Evolutionary conservation across 2,797 vertebrate species (phyloP).

Genomic region (Lemur catta): DNA sequence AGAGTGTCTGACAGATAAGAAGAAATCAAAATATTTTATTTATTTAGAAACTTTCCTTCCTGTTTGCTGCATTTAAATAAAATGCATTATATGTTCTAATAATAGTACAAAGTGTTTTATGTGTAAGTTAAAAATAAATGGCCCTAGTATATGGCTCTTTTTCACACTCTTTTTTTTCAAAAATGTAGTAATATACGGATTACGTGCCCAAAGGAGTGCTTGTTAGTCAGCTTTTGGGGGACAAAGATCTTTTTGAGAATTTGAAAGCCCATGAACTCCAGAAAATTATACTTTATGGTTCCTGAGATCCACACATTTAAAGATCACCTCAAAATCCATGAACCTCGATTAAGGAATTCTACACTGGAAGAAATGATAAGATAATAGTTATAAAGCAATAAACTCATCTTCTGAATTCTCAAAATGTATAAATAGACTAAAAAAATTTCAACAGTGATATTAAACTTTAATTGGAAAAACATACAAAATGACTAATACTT

Average conservation of each 20-base stretch:
- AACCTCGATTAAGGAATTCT: not conserved
- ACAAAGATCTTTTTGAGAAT: not conserved
- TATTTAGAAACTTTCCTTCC: not conserved
- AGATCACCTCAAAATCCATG: not conserved
- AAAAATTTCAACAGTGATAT: not conserved
- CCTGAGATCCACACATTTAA: not conserved
- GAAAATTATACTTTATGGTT: not conserved
- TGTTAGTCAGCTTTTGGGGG: not conserved
- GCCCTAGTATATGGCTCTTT: not conserved
- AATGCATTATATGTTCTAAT: not conserved
- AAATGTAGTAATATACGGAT: not conserved
- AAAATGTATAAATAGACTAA: not conserved
- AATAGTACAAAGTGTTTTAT: not conserved
- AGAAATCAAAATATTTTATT: not conserved
- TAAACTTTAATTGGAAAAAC: not conserved
- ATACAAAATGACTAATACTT: not conserved
- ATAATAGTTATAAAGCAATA: not conserved
- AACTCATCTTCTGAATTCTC: not conserved
- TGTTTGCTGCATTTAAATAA: not conserved
- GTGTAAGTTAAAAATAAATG: not conserved
- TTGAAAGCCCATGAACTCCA: not conserved
- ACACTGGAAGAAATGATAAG: not conserved
- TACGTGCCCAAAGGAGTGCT: not conserved
- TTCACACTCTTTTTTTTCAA: not conserved
- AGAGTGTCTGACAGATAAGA: not conserved